phyloP scores from a whole-genome alignment of 2,113 vertebrate genomes.

The Chloropsis cyanopogon region DNA sequence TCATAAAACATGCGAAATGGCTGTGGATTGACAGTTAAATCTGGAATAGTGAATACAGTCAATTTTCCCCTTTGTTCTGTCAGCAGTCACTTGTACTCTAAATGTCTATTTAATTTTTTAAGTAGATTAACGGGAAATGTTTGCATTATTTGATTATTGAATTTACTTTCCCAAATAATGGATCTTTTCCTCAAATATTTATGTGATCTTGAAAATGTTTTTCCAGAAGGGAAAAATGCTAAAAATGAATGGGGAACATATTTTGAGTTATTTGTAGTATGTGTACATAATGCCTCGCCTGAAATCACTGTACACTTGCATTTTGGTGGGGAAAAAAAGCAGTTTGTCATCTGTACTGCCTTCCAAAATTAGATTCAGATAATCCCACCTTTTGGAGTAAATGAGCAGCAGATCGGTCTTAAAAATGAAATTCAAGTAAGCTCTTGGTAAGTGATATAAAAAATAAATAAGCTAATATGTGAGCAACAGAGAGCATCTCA shows the following conservation, averaged over 20 bases:
- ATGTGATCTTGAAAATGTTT: slow-evolving; percentile 10
- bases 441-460: slow-evolving; percentile 15
- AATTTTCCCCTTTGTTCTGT: slow-evolving; percentile 58
- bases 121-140: slow-evolving; percentile 23
- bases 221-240: slow-evolving; percentile 2
- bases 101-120: slow-evolving; percentile 55
- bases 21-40: slow-evolving; percentile 51
- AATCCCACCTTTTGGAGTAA: slow-evolving; percentile 60
- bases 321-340: neutral
- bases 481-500: neutral
- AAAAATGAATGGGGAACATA: neutral
- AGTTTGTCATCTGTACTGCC: slow-evolving; percentile 55
- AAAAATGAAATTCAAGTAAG: slow-evolving; percentile 42
- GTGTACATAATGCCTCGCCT: neutral
- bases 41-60: slow-evolving; percentile 40
- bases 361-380: slow-evolving; percentile 50
- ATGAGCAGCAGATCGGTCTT: slow-evolving; percentile 55
- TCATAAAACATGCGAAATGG: slow-evolving; percentile 29
- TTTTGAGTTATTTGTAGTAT: slow-evolving; percentile 28
- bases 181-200: slow-evolving; percentile 36
- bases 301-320: neutral
- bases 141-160: slow-evolving; percentile 35
- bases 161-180: slow-evolving; percentile 43
- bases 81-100: slow-evolving; percentile 42
- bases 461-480: slow-evolving; percentile 50